Evolutionary conservation across 2,888 invertebrate species (phyloP).

Genomic region (Ormyrus thymus): DNA sequence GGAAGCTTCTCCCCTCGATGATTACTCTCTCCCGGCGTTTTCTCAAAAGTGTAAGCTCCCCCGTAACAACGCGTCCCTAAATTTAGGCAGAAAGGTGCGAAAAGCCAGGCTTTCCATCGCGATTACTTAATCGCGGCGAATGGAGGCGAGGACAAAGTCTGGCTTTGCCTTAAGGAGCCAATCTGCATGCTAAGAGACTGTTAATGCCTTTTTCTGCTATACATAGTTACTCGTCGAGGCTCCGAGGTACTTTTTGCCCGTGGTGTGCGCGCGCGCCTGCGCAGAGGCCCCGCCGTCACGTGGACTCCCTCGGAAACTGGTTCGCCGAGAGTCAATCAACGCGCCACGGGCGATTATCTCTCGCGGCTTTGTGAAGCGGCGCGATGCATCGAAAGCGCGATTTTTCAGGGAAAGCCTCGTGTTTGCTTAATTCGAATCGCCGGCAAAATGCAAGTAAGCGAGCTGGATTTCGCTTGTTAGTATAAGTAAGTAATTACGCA

Average conservation of each 20-base stretch:
- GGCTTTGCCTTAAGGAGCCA: constrained; percentile 67
- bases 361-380: no score
- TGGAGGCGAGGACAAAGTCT: constrained; percentile 58
- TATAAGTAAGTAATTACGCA: no score
- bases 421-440: no score
- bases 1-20: neutral
- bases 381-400: no score
- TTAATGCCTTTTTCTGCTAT: constrained; percentile 69
- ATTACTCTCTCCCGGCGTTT: neutral
- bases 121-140: constrained; percentile 68
- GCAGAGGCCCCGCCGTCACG: constrained; percentile 13
- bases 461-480: no score
- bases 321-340: constrained; percentile 58
- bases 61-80: neutral
- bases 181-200: constrained; percentile 74
- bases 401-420: no score
- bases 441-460: no score
- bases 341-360: constrained; percentile 24
- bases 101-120: constrained; percentile 29
- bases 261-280: neutral
- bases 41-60: neutral
- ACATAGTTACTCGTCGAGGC: constrained; percentile 63
- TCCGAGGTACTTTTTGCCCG: neutral
- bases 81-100: constrained; percentile 12
- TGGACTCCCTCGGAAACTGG: constrained; percentile 18